phyloP scores from a whole-genome alignment of 2,797 vertebrate genomes.

The Steatocranus sp. region DNA sequence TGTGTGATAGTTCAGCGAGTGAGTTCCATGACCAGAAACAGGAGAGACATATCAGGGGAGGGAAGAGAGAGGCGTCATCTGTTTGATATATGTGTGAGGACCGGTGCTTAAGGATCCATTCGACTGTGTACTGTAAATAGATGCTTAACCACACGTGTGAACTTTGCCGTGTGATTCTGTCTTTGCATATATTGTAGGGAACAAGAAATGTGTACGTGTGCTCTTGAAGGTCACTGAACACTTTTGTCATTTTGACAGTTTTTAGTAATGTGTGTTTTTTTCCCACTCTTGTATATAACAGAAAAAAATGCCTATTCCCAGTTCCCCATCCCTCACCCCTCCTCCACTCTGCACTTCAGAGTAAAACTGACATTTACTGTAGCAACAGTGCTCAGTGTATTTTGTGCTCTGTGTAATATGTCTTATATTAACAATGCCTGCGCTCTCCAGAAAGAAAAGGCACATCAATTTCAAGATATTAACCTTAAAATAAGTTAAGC shows the following conservation, averaged over 20 bases:
- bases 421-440: background rate
- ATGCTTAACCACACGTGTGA: background rate
- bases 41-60: constrained; percentile 28
- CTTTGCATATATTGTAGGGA: background rate
- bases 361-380: background rate
- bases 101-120: background rate
- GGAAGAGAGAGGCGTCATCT: background rate
- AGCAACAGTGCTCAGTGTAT: background rate
- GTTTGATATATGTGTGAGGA: constrained; percentile 6
- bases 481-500: background rate
- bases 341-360: background rate
- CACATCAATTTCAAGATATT: background rate
- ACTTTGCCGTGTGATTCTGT: background rate
- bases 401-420: background rate
- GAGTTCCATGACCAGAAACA: constrained; percentile 23
- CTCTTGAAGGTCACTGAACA: background rate
- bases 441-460: background rate
- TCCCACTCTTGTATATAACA: background rate
- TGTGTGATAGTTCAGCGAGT: constrained; percentile 27
- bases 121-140: background rate
- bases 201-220: background rate
- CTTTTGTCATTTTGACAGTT: background rate
- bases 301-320: background rate
- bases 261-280: background rate
- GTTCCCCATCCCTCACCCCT: background rate